Evolutionary conservation across 2,888 invertebrate species (phyloP).

Genomic region (Drosophila atripex): DNA sequence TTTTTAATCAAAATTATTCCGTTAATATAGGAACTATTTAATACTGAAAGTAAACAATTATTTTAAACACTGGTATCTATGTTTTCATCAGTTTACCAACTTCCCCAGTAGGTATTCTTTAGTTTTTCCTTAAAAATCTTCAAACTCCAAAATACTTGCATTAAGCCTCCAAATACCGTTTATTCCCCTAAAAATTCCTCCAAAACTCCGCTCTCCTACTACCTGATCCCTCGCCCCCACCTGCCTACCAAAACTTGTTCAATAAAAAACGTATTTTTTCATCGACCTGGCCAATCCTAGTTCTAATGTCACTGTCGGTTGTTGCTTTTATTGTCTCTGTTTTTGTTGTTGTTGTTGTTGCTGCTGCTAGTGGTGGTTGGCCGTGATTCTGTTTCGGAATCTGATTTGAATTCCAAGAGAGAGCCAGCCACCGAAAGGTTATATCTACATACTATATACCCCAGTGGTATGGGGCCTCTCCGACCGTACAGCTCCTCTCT

Average conservation of each 20-base stretch:
- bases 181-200: neutral
- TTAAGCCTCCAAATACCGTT: neutral
- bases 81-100: no score
- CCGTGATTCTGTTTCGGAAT: slow-evolving; percentile 22
- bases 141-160: neutral
- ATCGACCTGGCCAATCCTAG: slow-evolving; percentile 29
- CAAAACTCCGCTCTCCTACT: neutral
- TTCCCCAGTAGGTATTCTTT: neutral
- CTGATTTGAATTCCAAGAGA: slow-evolving; percentile 41
- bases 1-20: no score
- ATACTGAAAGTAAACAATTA: no score
- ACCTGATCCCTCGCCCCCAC: neutral
- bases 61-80: no score
- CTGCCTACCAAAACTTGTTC: slow-evolving; percentile 13
- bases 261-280: neutral
- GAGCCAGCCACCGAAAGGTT: slow-evolving; percentile 21
- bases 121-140: neutral
- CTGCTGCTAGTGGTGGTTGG: slow-evolving; percentile 1
- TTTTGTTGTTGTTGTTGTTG: slow-evolving; percentile 7
- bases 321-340: slow-evolving; percentile 8
- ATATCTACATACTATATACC: neutral
- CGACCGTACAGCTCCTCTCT: slow-evolving; percentile 16
- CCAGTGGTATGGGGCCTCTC: neutral
- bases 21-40: no score
- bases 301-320: slow-evolving; percentile 23